Percentiles rank a stretch among this genome's conserved stretches.
Evolutionary conservation across 2,113 vertebrate species (phyloP).

Genomic region (Salvelinus namaycush): DNA sequence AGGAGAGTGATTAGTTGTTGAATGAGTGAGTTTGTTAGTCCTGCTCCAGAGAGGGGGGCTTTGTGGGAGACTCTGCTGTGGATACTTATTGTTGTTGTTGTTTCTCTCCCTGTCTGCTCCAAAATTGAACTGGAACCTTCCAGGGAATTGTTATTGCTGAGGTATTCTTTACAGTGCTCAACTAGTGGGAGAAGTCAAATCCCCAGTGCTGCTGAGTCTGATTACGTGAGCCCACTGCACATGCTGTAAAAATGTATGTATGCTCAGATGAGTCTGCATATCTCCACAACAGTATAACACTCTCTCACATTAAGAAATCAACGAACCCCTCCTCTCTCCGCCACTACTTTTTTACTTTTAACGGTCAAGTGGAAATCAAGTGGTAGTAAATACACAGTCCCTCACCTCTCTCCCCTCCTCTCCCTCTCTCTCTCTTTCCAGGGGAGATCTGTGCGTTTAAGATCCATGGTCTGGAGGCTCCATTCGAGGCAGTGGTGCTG

Average conservation of each 20-base stretch:
- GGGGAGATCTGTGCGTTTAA: conserved; percentile 97
- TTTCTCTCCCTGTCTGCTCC: neutral
- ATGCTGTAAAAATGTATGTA: neutral
- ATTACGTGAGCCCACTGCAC: neutral
- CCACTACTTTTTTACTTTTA: too few relatives aligned
- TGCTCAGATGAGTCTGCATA: neutral
- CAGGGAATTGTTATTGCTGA: conserved; percentile 18
- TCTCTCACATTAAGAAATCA: neutral
- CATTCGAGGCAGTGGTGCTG: conserved; percentile 92
- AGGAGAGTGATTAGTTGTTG: conserved; percentile 26
- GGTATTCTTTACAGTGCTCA: conserved; percentile 4
- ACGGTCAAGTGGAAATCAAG: too few relatives aligned
- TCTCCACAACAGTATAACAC: neutral
- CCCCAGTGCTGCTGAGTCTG: neutral
- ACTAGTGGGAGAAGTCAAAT: neutral
- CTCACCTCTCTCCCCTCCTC: neutral
- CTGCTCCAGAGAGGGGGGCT: neutral
- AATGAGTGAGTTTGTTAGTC: conserved; percentile 14
- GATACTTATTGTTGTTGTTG: neutral
- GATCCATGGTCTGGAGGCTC: conserved; percentile 89
- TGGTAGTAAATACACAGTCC: neutral
- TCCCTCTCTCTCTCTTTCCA: conserved; percentile 42
- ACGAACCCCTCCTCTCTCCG: too few relatives aligned
- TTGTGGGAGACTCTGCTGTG: too few relatives aligned
- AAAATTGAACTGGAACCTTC: conserved; percentile 14